phyloP scores from a whole-genome alignment of 2,888 invertebrate species.

The Nematopogon swammerdamellus region DNA sequence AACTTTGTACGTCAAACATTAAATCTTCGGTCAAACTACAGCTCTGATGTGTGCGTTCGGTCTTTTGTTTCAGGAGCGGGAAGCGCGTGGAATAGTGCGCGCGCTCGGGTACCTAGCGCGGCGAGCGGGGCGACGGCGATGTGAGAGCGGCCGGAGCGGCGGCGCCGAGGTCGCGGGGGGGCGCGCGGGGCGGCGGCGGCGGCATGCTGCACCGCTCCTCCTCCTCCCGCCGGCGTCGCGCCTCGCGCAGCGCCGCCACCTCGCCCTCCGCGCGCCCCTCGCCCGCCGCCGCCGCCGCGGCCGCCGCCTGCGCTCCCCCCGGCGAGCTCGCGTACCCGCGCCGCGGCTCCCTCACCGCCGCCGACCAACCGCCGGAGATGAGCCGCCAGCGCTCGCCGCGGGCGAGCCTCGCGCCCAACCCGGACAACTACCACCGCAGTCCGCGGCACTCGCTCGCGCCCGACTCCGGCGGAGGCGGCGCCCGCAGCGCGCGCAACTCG shows the following conservation, averaged over 20 bases:
- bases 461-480: constrained; percentile 21
- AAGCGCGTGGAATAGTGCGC: too few relatives aligned
- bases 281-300: constrained; percentile 26
- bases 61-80: too few relatives aligned
- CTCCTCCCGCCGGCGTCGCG: constrained; percentile 63
- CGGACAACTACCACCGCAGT: constrained; percentile 52
- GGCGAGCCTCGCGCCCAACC: constrained; percentile 41
- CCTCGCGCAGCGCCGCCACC: constrained; percentile 64
- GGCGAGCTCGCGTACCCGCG: constrained; percentile 23
- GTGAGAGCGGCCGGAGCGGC: not conserved
- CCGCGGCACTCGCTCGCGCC: constrained; percentile 56
- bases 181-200: not conserved
- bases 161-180: not conserved
- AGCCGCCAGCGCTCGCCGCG: constrained; percentile 37
- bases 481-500: constrained; percentile 60
- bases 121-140: not conserved
- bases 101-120: too few relatives aligned
- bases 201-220: constrained; percentile 65
- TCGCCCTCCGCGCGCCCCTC: constrained; percentile 59
- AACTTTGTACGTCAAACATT: too few relatives aligned
- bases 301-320: constrained; percentile 37
- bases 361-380: constrained; percentile 39
- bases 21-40: too few relatives aligned
- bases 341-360: constrained; percentile 57
- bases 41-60: too few relatives aligned